A percentile compares a stretch with the other conserved stretches of the same genome.
phyloP scores from a whole-genome alignment of 1,140 invertebrate species.

The Temnothorax curvispinosus region DNA sequence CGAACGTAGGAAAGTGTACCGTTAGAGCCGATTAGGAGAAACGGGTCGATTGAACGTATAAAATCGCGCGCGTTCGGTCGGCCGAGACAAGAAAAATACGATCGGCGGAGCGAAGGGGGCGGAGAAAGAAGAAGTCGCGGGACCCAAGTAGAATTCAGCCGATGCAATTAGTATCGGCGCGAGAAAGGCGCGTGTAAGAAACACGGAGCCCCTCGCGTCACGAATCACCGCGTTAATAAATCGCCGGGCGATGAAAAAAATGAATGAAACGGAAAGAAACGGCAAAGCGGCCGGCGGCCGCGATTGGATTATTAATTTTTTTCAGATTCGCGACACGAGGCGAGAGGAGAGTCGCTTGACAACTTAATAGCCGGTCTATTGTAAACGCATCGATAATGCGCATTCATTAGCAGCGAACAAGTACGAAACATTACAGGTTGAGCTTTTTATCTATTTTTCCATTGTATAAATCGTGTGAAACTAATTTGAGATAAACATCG shows the following conservation, averaged over 20 bases:
- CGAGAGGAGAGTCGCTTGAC: neutral
- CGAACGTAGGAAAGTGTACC: conserved; percentile 31
- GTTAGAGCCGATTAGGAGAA: conserved; percentile 49
- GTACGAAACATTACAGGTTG: neutral
- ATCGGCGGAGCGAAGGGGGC: conserved; percentile 17
- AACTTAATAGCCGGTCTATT: neutral
- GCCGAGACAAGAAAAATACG: conserved; percentile 48
- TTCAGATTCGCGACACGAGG: neutral
- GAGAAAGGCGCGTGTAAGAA: conserved; percentile 55
- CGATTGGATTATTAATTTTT: conserved; percentile 32
- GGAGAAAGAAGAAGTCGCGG: conserved; percentile 48
- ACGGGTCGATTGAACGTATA: conserved; percentile 47
- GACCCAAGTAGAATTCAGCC: conserved; percentile 46
- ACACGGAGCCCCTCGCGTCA: neutral
- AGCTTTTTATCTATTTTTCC: neutral
- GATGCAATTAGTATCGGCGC: conserved; percentile 59
- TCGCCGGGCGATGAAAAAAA: neutral
- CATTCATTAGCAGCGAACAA: neutral
- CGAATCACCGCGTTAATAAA: conserved; percentile 16
- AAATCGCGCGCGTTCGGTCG: conserved; percentile 40
- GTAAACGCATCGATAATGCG: conserved; percentile 1
- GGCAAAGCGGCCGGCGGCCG: neutral
- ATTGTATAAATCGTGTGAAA: neutral
- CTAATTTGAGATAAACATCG: neutral
- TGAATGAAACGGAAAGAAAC: neutral